Base-by-base conservation (phyloP, 2,888 invertebrate species). In the Drosophila mettleri region DNA sequence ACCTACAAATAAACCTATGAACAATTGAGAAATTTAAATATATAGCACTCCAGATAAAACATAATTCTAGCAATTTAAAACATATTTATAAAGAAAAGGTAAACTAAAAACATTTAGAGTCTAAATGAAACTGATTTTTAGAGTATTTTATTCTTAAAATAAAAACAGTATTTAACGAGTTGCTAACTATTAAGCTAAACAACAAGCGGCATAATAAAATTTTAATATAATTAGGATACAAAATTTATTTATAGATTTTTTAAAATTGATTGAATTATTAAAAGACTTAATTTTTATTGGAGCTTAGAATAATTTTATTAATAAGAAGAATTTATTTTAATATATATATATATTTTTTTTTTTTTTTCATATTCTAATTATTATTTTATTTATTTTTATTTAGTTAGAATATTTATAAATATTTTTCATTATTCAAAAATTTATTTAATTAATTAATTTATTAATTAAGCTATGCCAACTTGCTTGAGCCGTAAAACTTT, bases 401-500 rank as follows among this genome's bases (percentile, higher is more conserved):
- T n/a, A n/a, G n/a, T n/a, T n/a, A n/a, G n/a, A n/a, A n/a, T n/a
- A n/a, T n/a, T n/a, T n/a, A n/a, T n/a, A n/a, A n/a, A n/a, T n/a
- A n/a, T n/a, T n/a, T n/a, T n/a, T n/a, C n/a, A n/a, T n/a, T 41
- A 41, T 8, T 8, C n/a, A 1, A 41, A 29, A 16, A 7, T 12
- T 7, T 29, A 45, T 45, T 18, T 45, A 1, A 29, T n/a, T n/a
- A n/a, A n/a, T n/a, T n/a, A n/a, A n/a, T n/a, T n/a, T n/a, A n/a
- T n/a, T n/a, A n/a, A n/a, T n/a, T n/a, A 12, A 24, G 45, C 39
- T 45, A 22, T 53, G 54, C 74, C 52, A 63, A 55, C 72, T 71
- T 71, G 39, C 41, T 54, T 51, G 34, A 10, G 33, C 46, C 39
- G 31, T 49, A 43, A 43, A 38, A 46, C 52, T 33, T 62, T 57